phyloP scores from a whole-genome alignment of 2,113 vertebrate species.

The Abramis brama region DNA sequence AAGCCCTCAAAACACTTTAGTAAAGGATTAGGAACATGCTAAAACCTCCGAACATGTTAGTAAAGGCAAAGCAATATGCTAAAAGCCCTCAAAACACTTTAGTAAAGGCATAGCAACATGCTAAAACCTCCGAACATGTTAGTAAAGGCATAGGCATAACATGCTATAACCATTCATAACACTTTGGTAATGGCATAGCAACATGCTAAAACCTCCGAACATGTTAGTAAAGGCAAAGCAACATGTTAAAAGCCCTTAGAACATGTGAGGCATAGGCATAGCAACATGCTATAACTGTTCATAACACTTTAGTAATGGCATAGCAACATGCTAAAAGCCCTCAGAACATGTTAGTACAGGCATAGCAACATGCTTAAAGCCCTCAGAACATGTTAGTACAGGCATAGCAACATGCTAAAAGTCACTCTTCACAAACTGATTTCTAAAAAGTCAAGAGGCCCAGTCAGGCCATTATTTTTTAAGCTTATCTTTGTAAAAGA shows the following conservation, averaged over 20 bases:
- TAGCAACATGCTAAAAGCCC: not conserved
- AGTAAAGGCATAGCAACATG: not conserved
- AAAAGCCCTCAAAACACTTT: not conserved
- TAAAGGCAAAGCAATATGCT: not conserved
- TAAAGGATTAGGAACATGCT: no score
- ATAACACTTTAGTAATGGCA: not conserved
- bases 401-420: not conserved
- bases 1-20: not conserved
- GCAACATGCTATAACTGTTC: not conserved
- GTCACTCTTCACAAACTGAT: not conserved
- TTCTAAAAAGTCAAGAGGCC: not conserved
- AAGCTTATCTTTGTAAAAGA: not conserved
- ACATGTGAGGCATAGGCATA: no score
- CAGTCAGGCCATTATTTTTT: not conserved
- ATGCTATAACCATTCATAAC: not conserved
- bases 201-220: not conserved
- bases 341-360: not conserved
- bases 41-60: no score
- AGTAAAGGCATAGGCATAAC: not conserved
- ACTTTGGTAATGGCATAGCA: not conserved
- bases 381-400: not conserved
- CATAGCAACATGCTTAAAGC: not conserved
- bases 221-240: not conserved
- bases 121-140: not conserved
- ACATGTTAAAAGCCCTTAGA: not conserved